Evolutionary conservation across 2,888 invertebrate genomes (phyloP).

Genomic region (Ligdia adustata): DNA sequence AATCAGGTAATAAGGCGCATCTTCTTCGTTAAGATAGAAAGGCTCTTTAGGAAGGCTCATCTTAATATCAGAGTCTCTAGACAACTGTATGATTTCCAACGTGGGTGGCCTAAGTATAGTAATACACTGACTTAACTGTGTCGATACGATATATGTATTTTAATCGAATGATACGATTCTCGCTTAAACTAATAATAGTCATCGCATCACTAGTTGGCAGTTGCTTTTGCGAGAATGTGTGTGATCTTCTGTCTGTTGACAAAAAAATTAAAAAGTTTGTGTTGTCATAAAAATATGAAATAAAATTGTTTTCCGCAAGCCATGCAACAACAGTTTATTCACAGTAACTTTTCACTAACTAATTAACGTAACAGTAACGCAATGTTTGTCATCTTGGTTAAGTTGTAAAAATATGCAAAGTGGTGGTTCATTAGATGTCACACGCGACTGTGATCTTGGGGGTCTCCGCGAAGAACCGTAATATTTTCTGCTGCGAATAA

Average conservation of each 20-base stretch:
- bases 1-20: too few species aligned
- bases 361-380: constrained; percentile 44
- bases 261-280: constrained; percentile 70
- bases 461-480: constrained; percentile 52
- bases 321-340: constrained; percentile 53
- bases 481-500: constrained; percentile 61
- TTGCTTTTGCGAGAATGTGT: constrained; percentile 51
- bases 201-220: constrained; percentile 38
- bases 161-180: too few species aligned
- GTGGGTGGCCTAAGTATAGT: too few species aligned
- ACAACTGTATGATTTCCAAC: too few species aligned
- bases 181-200: too few species aligned
- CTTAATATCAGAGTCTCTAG: too few species aligned
- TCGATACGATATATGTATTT: too few species aligned
- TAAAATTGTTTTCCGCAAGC: constrained; percentile 50
- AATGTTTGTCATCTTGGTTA: constrained; percentile 49
- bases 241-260: constrained; percentile 43
- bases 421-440: constrained; percentile 61
- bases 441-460: constrained; percentile 64
- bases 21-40: too few species aligned
- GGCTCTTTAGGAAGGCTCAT: too few species aligned
- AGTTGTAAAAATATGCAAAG: constrained; percentile 64
- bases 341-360: neutral
- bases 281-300: constrained; percentile 61
- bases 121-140: too few species aligned